Evolutionary conservation across 2,888 invertebrate genomes (phyloP).

Genomic region (Cynaeus angustus): DNA sequence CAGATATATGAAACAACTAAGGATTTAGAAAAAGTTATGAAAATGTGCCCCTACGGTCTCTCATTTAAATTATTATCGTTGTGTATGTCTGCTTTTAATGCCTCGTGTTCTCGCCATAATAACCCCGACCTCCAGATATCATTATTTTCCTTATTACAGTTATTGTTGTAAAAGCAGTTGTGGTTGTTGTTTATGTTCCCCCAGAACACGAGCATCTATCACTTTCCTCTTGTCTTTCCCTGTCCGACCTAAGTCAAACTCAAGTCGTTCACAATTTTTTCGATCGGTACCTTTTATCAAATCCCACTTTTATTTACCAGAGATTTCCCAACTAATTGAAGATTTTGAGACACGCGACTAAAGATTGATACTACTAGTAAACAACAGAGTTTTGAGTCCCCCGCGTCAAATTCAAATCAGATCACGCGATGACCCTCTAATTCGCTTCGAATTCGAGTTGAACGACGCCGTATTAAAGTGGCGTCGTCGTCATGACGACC

Average conservation of each 20-base stretch:
- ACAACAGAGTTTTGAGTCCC: conserved; percentile 50
- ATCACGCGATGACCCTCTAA: conserved; percentile 49
- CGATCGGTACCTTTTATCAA: background rate
- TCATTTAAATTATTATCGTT: too few species aligned
- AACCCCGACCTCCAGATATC: background rate
- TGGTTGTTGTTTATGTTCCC: background rate
- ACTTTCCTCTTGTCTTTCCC: background rate
- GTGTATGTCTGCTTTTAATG: too few species aligned
- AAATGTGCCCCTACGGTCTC: too few species aligned
- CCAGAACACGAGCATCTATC: background rate
- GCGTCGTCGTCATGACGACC: conserved; percentile 45
- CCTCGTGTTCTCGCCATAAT: too few species aligned
- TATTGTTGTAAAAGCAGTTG: background rate
- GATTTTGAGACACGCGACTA: conserved; percentile 22
- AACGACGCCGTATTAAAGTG: conserved; percentile 39
- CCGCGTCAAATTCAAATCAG: conserved; percentile 58
- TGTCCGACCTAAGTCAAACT: background rate
- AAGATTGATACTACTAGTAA: conserved; percentile 53
- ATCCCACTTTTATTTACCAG: conserved; percentile 20
- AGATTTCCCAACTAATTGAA: conserved; percentile 27
- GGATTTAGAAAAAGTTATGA: too few species aligned
- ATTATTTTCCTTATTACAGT: background rate
- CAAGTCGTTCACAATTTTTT: background rate
- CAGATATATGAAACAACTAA: too few species aligned
- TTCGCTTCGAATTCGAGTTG: conserved; percentile 35